Evolutionary conservation across 2,113 vertebrate species (phyloP).

Genomic region (Vanacampus margaritifer): DNA sequence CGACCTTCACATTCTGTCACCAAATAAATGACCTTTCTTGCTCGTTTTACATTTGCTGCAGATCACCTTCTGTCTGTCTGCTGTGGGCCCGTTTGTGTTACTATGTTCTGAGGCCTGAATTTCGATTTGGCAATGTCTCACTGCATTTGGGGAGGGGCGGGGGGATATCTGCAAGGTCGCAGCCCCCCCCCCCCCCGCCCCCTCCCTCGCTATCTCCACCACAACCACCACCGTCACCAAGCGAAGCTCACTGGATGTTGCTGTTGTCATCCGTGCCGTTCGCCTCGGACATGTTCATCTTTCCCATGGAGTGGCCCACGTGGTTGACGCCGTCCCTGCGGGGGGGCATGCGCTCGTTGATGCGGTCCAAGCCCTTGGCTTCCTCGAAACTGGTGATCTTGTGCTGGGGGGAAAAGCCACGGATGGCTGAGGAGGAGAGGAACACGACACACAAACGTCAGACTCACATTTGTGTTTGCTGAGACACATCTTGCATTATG

Average conservation of each 20-base stretch:
- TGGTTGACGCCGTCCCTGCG: conserved; percentile 78
- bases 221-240: conserved; percentile 7
- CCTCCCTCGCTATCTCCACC: not conserved
- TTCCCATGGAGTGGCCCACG: conserved; percentile 78
- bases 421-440: conserved; percentile 65
- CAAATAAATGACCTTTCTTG: conserved; percentile 52
- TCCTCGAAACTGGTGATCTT: conserved; percentile 81
- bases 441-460: conserved; percentile 16
- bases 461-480: not conserved
- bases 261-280: conserved; percentile 82
- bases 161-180: conserved; percentile 42
- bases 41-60: conserved; percentile 62
- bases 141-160: conserved; percentile 25
- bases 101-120: conserved; percentile 71
- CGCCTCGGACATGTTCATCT: conserved; percentile 80
- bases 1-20: conserved; percentile 58
- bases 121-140: conserved; percentile 70
- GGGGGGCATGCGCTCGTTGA: conserved; percentile 82
- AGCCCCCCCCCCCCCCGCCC: conserved; percentile 28
- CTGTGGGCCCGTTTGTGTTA: conserved; percentile 55
- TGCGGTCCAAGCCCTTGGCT: conserved; percentile 80
- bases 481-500: not conserved
- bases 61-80: conserved; percentile 52
- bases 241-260: conserved; percentile 75
- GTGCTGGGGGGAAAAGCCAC: conserved; percentile 79